phyloP scores from a whole-genome alignment of 2,113 vertebrate genomes.

The Asarcornis scutulata region DNA sequence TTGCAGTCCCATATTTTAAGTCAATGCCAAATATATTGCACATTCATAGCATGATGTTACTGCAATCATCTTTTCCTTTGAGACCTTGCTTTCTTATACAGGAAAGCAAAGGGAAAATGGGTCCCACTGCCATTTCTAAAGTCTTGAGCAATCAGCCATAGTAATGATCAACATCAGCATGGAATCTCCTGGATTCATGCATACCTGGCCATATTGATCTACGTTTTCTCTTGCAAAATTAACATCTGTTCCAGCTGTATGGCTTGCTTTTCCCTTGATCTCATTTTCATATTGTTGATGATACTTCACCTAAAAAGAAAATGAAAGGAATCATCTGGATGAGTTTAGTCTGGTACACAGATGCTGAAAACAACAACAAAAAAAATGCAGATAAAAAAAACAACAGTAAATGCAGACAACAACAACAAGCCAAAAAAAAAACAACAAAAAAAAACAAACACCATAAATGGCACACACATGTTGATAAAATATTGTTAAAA shows the following conservation, averaged over 20 bases:
- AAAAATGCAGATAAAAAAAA: no score
- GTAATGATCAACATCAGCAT: not conserved
- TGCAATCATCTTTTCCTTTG: not conserved
- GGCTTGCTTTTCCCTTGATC: slow-evolving; percentile 86
- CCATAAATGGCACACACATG: not conserved
- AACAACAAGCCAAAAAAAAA: no score
- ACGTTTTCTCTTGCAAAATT: slow-evolving; percentile 77
- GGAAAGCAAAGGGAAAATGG: not conserved
- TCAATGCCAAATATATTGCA: not conserved
- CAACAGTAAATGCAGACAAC: no score
- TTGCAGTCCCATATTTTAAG: not conserved
- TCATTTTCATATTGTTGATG: slow-evolving; percentile 88
- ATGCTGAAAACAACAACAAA: not conserved
- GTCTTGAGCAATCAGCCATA: not conserved
- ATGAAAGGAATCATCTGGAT: not conserved
- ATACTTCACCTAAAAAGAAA: slow-evolving; percentile 83
- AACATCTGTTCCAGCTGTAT: slow-evolving; percentile 77
- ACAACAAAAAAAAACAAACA: not conserved
- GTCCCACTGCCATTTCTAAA: not conserved
- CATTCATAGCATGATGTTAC: not conserved
- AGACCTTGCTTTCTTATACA: not conserved
- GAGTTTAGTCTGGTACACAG: not conserved
- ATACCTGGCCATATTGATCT: slow-evolving; percentile 83
- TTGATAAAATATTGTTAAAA: not conserved
- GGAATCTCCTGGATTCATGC: not conserved